Base-by-base conservation (phyloP, 1,140 invertebrate genomes). In the Drosophila ironensis region DNA sequence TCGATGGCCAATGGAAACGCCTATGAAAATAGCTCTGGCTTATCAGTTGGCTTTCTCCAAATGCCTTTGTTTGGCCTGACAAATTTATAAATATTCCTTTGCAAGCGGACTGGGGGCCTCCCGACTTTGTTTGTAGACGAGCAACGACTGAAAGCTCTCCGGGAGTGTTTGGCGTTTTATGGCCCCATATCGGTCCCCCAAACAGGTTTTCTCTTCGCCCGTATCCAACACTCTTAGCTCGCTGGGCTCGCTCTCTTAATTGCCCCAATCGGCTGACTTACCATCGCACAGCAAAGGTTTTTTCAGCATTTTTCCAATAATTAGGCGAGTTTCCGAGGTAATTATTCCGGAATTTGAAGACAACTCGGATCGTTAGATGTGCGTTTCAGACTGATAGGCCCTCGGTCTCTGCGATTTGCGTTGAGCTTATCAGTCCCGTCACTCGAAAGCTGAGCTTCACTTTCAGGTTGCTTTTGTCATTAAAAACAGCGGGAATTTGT, bases 101-200 rank as follows among this genome's bases (percentile, higher is more conserved):
- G n/a, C n/a, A n/a, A n/a, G n/a, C n/a, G n/a, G n/a, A n/a, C n/a
- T n/a, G n/a, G n/a, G n/a, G n/a, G n/a, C n/a, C n/a, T n/a, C n/a
- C n/a, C n/a, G n/a, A n/a, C n/a, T n/a, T n/a, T n/a, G n/a, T n/a
- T n/a, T n/a, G n/a, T n/a, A n/a, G n/a, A n/a, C n/a, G 30, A 37
- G 22, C 44, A 35, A 38, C 51, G 48, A 82, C 78, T 82, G 30
- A 82, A 53, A 48, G 25, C 25, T 37, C 22, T 63, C 33, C 6
- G 4, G 22, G n/a, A 22, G 16, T 17, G 45, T 60, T 30, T 48
- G 22, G 19, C 40, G 54, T 19, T 30, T 41, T 48, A 47, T 63
- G 24, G 17, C 24, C 40, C 27, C 41, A 41, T 50, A 40, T 7
- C 8, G 41, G 37, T 7, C 25, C 20, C 11, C n/a, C 28, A 30